phyloP scores from a whole-genome alignment of 2,888 invertebrate species.

The Lysandra bellargus region DNA sequence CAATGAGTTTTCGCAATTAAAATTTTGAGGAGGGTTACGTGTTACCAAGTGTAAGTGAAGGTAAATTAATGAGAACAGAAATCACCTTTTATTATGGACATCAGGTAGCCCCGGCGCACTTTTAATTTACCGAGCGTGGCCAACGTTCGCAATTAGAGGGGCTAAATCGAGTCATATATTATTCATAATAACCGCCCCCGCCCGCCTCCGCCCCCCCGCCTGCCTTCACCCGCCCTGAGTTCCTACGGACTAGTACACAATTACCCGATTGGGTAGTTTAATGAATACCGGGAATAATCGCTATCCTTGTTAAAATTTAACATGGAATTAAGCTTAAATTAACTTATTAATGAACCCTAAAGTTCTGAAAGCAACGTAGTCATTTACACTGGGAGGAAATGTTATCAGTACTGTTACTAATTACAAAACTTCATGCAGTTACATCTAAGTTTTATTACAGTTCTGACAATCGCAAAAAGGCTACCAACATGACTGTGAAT shows the following conservation, averaged over 20 bases:
- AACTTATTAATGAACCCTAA: neutral
- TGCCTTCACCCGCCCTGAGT: neutral
- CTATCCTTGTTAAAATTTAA: neutral
- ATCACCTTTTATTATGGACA: constrained; percentile 20
- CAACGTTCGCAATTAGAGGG: constrained; percentile 21
- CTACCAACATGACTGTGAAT: neutral
- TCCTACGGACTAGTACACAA: neutral
- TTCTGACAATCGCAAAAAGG: neutral
- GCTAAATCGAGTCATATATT: constrained; percentile 27
- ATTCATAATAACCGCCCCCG: constrained; percentile 18
- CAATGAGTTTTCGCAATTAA: neutral
- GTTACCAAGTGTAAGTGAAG: constrained; percentile 7
- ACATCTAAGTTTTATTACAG: neutral
- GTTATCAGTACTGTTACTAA: neutral
- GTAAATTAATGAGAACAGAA: constrained; percentile 12
- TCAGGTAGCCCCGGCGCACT: constrained; percentile 2
- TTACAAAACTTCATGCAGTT: neutral
- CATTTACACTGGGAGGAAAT: neutral
- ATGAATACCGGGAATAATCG: neutral
- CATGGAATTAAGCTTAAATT: neutral
- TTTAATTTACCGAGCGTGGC: constrained; percentile 13
- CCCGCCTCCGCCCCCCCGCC: neutral
- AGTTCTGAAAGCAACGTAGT: neutral
- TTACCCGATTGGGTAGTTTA: neutral
- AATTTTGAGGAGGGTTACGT: constrained; percentile 14